Evolutionary conservation across 2,888 invertebrate species (phyloP), one percentile per base, ranked within the genome.

Genomic region (Drymonia ruficornis): DNA sequence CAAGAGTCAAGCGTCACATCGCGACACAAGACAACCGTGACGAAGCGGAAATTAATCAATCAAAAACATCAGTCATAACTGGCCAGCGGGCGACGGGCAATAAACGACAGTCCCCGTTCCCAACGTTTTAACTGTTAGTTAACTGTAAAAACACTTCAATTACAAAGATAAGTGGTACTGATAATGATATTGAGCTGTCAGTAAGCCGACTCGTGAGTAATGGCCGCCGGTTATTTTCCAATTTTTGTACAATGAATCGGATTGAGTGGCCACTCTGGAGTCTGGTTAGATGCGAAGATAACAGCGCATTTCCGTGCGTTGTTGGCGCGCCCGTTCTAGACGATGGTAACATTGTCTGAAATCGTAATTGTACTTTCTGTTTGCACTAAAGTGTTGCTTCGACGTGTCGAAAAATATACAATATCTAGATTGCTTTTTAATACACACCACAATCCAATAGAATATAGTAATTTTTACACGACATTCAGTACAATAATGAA

Each of bases 101-200:
- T 70, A 67, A 72, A 61, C 52, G 67, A 57, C 67, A 63, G 66
- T 62, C 66, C 57, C 55, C 58, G 59, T 48, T 63, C 63, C 58
- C 65, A 65, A 70, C 66, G 72, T 72, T 72, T 73, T 64, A 70
- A 70, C 74, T 65, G 72, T 65, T 66, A 68, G 63, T 55, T 76
- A 80, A 78, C 81, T 67, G 78, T 78, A 76, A 74, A 74, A 69
- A 63, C 71, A 67, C 61, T 76, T 70, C 77, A 83, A 81, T 83
- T 82, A 82, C 77, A 80, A n/a, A 76, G 75, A 78, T 79, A 79
- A 83, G 69, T 76, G 74, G 61, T 67, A 67, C 59, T 67, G 60
- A 74, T 72, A 74, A 69, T 61, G 66, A 65, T 63, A 69, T 67
- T 67, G 65, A 59, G 61, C 59, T 68, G 71, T 67, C 76, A 63